phyloP scores from a whole-genome alignment of 1,140 invertebrate species.

The Euwallacea fornicatus region DNA sequence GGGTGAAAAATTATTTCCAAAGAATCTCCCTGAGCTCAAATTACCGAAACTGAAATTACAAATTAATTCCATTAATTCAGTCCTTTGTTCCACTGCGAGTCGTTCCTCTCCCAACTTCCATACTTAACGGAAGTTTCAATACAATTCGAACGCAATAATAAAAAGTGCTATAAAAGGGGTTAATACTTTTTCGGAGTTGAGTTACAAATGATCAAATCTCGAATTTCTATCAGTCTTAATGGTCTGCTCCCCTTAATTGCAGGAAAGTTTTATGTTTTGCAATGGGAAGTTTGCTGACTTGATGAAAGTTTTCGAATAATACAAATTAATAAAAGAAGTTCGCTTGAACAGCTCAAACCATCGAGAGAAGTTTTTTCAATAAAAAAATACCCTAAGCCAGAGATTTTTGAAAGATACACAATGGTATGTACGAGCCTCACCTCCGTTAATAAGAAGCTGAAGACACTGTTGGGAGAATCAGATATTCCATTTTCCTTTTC shows the following conservation, averaged over 20 bases:
- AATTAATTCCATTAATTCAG: conserved; percentile 6
- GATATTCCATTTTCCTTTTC: too few relatives aligned
- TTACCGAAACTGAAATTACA: background rate
- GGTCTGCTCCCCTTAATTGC: conserved; percentile 20
- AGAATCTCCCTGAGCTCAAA: too few relatives aligned
- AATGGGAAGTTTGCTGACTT: conserved; percentile 12
- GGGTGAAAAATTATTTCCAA: too few relatives aligned
- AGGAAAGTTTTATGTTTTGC: conserved; percentile 20
- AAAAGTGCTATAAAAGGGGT: conserved; percentile 25
- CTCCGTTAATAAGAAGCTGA: too few relatives aligned
- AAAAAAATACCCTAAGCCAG: too few relatives aligned
- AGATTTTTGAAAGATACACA: too few relatives aligned
- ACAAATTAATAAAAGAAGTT: conserved; percentile 18
- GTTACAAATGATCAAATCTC: conserved; percentile 28
- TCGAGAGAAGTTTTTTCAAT: too few relatives aligned
- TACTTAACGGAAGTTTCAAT: conserved; percentile 11
- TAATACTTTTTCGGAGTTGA: conserved; percentile 19
- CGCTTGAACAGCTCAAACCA: background rate
- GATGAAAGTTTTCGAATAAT: conserved; percentile 23
- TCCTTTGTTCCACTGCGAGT: conserved; percentile 4
- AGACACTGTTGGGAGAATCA: too few relatives aligned
- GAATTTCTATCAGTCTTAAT: conserved; percentile 28
- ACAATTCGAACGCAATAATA: conserved; percentile 17
- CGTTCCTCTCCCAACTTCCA: conserved; percentile 1
- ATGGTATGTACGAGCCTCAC: too few relatives aligned